Evolutionary conservation across 2,888 invertebrate species (phyloP), one percentile per base, ranked within the genome.

Genomic region (Ectobius pallidus): DNA sequence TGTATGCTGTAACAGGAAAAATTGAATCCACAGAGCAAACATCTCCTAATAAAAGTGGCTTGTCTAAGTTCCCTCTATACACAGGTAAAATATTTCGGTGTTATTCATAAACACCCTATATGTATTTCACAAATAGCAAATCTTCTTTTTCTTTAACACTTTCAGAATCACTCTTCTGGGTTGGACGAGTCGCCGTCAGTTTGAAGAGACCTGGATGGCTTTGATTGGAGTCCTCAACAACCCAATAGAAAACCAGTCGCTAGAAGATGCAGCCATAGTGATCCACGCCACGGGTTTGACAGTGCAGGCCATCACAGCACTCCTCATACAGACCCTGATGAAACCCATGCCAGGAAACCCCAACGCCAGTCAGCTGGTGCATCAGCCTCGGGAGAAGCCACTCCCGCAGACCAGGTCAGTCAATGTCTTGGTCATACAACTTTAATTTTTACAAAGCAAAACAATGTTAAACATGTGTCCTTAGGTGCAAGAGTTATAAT

Each of bases 171-270:
- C 90, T 76, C 84, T 94, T 44, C 87, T 94, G 80, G 97, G 98
- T 22, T 98, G 97, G 93, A 93, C 92, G 11, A 92, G 91, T 42
- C 88, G 97, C 75, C 92, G 94, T 78, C 96, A 97, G 81, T 99
- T 98, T 83, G 98, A 99, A 83, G 98, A 99, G 85, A 95, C 95
- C 74, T 99, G 98, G 95, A 97, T 98, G 89, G 92, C 93, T 52
- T 86, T 97, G 58, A 85, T 99, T 2, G 92, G 93, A 3, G 93
- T 96, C 0, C 82, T 96, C 2, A 83, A 86, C 4, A 84, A 84
- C 20, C 84, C 86, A 14, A 83, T 83, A 44, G 86, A 86, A 71
- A 83, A 83, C 70, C 79, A 86, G 81, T 9, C 85, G 80, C 76
- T 82, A 78, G 83, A 84, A 44, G 83, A 84, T 73, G 74, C 80